These are phyloP conservation scores for Cercopithecus mona DNA, from an alignment of 2,113 vertebrate species.

Conservation along the genomic window DNA sequence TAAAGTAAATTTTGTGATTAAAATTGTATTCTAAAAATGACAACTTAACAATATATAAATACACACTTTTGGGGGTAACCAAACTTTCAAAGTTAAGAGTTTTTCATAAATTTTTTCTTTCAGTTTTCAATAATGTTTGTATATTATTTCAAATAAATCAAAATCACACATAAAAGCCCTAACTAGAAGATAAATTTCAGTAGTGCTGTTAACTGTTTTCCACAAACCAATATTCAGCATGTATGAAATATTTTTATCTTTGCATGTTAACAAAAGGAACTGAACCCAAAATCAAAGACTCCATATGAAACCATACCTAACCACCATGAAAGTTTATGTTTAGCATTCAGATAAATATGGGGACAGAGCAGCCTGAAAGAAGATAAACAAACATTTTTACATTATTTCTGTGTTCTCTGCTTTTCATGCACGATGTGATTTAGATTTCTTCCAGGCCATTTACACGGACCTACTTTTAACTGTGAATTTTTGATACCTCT, in stretches of 20 bases:
- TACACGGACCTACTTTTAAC: slow-evolving; percentile 74
- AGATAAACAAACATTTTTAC: slow-evolving; percentile 54
- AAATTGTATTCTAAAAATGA: neutral
- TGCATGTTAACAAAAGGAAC: neutral
- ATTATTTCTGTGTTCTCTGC: slow-evolving; percentile 62
- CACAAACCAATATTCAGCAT: slow-evolving; percentile 40
- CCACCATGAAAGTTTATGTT: slow-evolving; percentile 55
- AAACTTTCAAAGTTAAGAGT: neutral
- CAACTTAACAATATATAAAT: neutral
- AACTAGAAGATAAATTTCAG: slow-evolving; percentile 1
- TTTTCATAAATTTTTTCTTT: slow-evolving; percentile 39
- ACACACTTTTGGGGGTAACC: neutral
- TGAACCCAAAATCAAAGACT: slow-evolving; percentile 49
- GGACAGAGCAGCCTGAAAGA: slow-evolving; percentile 49
- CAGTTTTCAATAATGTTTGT: neutral
- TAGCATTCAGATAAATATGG: slow-evolving; percentile 66
- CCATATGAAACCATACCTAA: slow-evolving; percentile 34
- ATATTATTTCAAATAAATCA: slow-evolving; percentile 44
- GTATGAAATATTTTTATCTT: slow-evolving; percentile 48
- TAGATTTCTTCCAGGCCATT: slow-evolving; percentile 81
- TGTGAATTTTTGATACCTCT: slow-evolving; percentile 71
- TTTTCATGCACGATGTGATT: slow-evolving; percentile 72
- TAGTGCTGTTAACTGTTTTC: slow-evolving; percentile 59
- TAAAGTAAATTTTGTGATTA: neutral
- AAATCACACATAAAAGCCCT: neutral